These are phyloP conservation scores for Muscidifurax raptorellus DNA, from an alignment of 1,140 invertebrate genomes.

Conservation along the genomic window DNA sequence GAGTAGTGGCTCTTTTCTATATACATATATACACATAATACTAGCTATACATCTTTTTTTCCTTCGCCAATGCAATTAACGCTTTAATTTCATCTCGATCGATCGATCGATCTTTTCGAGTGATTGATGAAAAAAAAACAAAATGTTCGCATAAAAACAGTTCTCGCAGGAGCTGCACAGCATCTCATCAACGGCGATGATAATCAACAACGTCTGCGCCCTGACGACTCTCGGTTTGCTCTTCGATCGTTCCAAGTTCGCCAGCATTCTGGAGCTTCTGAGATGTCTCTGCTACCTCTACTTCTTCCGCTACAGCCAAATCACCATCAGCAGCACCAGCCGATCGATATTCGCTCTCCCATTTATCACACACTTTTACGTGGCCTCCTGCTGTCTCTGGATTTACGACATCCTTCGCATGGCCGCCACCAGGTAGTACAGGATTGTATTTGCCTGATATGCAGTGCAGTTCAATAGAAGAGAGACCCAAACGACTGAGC, in stretches of 20 bases:
- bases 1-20: too few relatives aligned
- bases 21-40: too few relatives aligned
- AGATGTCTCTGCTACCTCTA: conserved; percentile 71
- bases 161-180: conserved; percentile 77
- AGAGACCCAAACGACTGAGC: not conserved
- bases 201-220: conserved; percentile 81
- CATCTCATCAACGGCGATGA: conserved; percentile 76
- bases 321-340: too few relatives aligned
- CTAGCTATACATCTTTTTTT: conserved; percentile 10
- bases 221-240: conserved; percentile 83
- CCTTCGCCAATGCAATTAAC: conserved; percentile 21
- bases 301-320: conserved; percentile 11
- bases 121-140: too few relatives aligned
- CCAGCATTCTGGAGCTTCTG: conserved; percentile 76
- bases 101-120: too few relatives aligned
- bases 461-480: not conserved
- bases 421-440: not conserved
- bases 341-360: too few relatives aligned
- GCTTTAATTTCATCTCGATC: too few relatives aligned
- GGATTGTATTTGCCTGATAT: not conserved
- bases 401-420: not conserved
- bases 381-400: conserved; percentile 38
- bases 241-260: conserved; percentile 78
- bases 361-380: not conserved
- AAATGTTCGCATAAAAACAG: too few relatives aligned